Evolutionary conservation across 2,797 vertebrate genomes (phyloP).

Genomic region (Nyctibius grandis): DNA sequence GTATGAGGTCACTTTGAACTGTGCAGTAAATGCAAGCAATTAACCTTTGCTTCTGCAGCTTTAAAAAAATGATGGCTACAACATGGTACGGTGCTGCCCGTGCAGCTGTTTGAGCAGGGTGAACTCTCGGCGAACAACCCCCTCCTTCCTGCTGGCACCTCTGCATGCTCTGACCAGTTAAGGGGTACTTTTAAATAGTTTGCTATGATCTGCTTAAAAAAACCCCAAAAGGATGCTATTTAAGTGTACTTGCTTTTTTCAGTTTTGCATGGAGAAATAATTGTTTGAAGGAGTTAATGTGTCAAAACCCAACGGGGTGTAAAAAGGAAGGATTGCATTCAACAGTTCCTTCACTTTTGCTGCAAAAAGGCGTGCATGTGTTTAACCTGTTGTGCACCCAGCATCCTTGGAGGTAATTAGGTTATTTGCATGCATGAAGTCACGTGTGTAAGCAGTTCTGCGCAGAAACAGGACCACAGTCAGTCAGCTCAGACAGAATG

Average conservation of each 20-base stretch:
- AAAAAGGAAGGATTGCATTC: neutral
- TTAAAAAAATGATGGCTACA: conserved; percentile 1
- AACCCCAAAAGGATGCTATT: neutral
- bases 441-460: neutral
- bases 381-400: neutral
- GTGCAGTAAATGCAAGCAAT: conserved; percentile 62
- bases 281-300: neutral
- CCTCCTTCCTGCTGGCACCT: neutral
- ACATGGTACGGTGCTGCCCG: neutral
- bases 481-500: neutral
- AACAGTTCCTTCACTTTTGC: neutral
- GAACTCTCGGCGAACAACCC: neutral
- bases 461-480: neutral
- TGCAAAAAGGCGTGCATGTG: neutral
- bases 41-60: conserved; percentile 67
- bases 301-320: neutral
- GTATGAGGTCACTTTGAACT: conserved; percentile 54
- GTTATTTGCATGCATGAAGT: neutral
- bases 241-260: neutral
- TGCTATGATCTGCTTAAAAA: neutral
- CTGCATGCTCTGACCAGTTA: neutral
- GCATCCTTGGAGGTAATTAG: neutral
- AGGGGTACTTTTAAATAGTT: neutral
- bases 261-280: neutral
- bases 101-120: conserved; percentile 11